Conservation (phyloP, 2,888 invertebrate genomes). For the Cheilosia scutellata region DNA sequence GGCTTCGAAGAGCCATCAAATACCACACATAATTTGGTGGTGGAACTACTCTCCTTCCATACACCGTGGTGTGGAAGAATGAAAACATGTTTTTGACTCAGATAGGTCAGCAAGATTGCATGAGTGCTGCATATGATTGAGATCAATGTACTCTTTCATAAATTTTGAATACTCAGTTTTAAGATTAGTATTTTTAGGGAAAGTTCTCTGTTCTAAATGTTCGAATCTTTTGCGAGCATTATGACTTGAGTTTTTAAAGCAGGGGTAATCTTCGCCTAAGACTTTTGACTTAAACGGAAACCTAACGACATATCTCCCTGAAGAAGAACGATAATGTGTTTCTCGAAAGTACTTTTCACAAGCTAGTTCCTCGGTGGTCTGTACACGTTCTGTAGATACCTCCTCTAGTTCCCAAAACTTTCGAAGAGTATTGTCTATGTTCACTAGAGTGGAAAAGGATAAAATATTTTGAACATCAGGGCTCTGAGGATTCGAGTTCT, state of each 20-base stretch:
- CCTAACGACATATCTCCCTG: slow-evolving; percentile 17
- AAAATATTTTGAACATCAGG: slow-evolving; percentile 14
- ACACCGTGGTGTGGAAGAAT: slow-evolving; percentile 24
- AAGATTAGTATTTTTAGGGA: slow-evolving; percentile 1
- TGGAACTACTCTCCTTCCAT: slow-evolving; percentile 20
- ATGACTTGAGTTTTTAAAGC: slow-evolving; percentile 1
- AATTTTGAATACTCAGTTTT: slow-evolving; percentile 11
- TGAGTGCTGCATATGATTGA: no score
- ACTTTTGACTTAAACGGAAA: slow-evolving; percentile 30
- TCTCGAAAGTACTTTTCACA: slow-evolving; percentile 21
- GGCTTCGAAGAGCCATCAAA: slow-evolving; percentile 33
- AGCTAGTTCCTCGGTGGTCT: slow-evolving; percentile 6
- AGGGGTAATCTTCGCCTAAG: neutral
- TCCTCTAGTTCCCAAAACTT: slow-evolving; percentile 25
- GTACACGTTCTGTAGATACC: neutral
- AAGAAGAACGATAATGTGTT: slow-evolving; percentile 27
- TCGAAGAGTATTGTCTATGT: slow-evolving; percentile 8
- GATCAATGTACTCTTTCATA: slow-evolving; percentile 16
- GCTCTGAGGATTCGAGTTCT: neutral
- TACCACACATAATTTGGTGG: slow-evolving; percentile 16
- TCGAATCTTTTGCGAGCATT: slow-evolving; percentile 5
- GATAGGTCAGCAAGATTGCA: neutral
- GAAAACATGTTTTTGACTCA: neutral
- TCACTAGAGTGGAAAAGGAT: slow-evolving; percentile 19
- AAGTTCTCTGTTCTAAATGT: slow-evolving; percentile 2